Base-by-base conservation (phyloP, 2,888 invertebrate genomes). In the Scaptomyza polygonia region DNA sequence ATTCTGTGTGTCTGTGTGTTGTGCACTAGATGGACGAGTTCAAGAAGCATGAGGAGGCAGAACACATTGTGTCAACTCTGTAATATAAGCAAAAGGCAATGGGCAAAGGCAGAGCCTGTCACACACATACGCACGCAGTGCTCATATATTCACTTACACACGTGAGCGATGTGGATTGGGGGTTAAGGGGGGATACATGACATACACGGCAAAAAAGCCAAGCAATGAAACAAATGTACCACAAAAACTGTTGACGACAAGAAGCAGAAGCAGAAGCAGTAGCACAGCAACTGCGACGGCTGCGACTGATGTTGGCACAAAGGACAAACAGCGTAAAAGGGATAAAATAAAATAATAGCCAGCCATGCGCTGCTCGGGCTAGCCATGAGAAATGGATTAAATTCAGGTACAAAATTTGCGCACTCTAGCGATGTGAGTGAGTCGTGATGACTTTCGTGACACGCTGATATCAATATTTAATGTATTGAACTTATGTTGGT, bases 211-310 rank as follows among this genome's bases (percentile, higher is more conserved):
- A 67, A 63, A 82, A 72, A 69, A 75, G 69, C 77, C 77, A 83
- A 86, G 82, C 82, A 86, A 74, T 86, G 79, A 86, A 86, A 83
- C 81, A 83, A 83, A 83, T 83, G 83, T 86, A 83, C 83, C 83
- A 86, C 83, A 86, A 86, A 83, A 83, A 83, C 81, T 84, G 84
- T 84, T 81, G 84, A 83, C 80, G 80, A 71, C 62, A 49, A 36
- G 57, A 59, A 72, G 55, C 59, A 70, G 58, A 61, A 78, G 70
- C 51, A 67, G 62, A 39, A 52, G 14, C 40, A 57, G 42, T 18
- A 36, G 40, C 56, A 45, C 56, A 45, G 47, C 40, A 34, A 51
- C 47, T 34, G 14, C 53, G 51, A 48, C 55, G 69, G 54, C 63
- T 66, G 56, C 64, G 70, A 57, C 72, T 75, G 70, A 68, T 76